Base-by-base conservation (phyloP, 2,113 vertebrate species). In the Phrynosoma platyrhinos region DNA sequence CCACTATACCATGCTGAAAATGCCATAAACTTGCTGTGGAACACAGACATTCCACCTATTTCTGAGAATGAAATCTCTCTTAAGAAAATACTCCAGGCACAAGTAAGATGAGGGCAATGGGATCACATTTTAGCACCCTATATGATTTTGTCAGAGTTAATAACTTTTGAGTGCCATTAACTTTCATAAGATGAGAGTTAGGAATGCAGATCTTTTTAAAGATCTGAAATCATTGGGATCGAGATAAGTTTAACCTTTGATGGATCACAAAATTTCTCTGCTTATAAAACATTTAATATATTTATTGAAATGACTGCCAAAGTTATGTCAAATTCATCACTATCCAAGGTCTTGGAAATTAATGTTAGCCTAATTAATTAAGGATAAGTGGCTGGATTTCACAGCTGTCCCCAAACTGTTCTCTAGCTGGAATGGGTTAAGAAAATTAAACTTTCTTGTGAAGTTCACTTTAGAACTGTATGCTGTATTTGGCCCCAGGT, bases 321-420 rank as follows among this genome's bases (percentile, higher is more conserved):
- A 75, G 88, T 89, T 74, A 20, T 87, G n/a, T 12, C 13, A 92
- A 89, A 92, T 40, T 89, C 2, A 85, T 83, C 75, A 47, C 62
- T 81, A 1, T 30, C 88, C 89, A 8, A 40, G 71, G 71, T 1
- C 64, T 58, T 47, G 5, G 32, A 75, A 72, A 79, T 42, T 27
- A 55, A 10, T 25, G 12, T 58, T 89, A 84, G 71, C 3, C 55
- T 20, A 79, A 89, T 9, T 53, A 94, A 90, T 90, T 42, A 23
- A 83, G 85, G 47, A 93, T 62, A 14, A 0, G 13, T 23, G 84
- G 40, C 85, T 30, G n/a, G 0, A 12, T 64, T 92, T 87, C 79
- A 85, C 9, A 85, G 30, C 32, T 0, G 0, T 68, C 7, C 52
- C 79, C 21, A 14, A 90, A 81, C 89, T 84, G 68, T 79, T 89